These are phyloP conservation scores for Melipona quadrifasciata DNA, from an alignment of 1,140 invertebrate genomes.

Conservation along the genomic window DNA sequence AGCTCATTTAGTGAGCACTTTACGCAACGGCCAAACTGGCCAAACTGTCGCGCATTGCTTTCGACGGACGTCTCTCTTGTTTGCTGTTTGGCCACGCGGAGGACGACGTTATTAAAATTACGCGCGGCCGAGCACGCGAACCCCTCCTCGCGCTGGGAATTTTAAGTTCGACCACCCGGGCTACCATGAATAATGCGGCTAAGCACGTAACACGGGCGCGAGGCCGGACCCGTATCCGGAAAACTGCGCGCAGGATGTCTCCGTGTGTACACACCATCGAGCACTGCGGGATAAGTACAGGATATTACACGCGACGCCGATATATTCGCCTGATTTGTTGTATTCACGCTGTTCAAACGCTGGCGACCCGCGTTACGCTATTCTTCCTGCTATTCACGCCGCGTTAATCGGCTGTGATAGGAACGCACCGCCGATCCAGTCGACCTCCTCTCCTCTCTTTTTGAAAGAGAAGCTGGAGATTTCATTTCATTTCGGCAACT, in stretches of 20 bases:
- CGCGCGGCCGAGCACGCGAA: slow-evolving; percentile 17
- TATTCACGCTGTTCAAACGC: background rate
- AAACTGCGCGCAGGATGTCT: background rate
- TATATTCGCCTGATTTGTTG: slow-evolving; percentile 17
- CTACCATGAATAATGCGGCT: slow-evolving; percentile 13
- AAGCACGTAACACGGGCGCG: slow-evolving; percentile 16
- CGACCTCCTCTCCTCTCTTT: background rate
- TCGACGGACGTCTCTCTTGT: background rate
- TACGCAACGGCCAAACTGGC: background rate
- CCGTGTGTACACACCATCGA: background rate
- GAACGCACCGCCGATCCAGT: too few species aligned
- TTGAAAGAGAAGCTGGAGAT: too few species aligned
- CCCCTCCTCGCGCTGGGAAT: slow-evolving; percentile 10
- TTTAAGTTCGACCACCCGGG: slow-evolving; percentile 14
- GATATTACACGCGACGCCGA: slow-evolving; percentile 15
- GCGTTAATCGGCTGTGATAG: slow-evolving; percentile 1
- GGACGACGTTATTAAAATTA: slow-evolving; percentile 32
- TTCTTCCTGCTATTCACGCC: background rate
- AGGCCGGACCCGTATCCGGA: background rate
- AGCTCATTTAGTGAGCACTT: background rate
- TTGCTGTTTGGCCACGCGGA: background rate
- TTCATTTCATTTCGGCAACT: too few species aligned
- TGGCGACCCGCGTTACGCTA: background rate
- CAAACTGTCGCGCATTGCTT: slow-evolving; percentile 4
- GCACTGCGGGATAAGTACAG: slow-evolving; percentile 20